A percentile compares a stretch with the other conserved stretches of the same genome.
These are phyloP conservation scores for Tribolium castaneum DNA, from an alignment of 1,140 invertebrate genomes.

Conservation along the genomic window DNA sequence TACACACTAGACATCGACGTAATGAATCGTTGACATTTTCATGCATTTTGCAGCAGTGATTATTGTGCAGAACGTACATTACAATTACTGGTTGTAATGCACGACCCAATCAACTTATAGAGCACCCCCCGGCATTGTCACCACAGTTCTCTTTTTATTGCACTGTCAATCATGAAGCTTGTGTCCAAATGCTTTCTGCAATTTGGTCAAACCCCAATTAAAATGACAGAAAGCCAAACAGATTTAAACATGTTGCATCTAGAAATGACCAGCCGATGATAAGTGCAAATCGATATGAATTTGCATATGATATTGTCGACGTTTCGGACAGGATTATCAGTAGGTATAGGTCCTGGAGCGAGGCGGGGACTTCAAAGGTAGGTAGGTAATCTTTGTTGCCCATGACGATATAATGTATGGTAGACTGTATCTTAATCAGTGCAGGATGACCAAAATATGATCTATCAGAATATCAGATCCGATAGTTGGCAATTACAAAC, in stretches of 20 bases:
- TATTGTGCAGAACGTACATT: slow-evolving; percentile 29
- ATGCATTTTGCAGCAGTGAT: slow-evolving; percentile 38
- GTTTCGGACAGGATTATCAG: neutral
- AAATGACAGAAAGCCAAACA: slow-evolving; percentile 20
- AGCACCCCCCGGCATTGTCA: slow-evolving; percentile 41
- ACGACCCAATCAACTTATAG: slow-evolving; percentile 42
- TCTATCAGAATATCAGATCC: slow-evolving; percentile 48
- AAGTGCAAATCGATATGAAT: neutral
- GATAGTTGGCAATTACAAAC: slow-evolving; percentile 54
- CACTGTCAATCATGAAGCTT: slow-evolving; percentile 27
- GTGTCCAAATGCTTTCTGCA: slow-evolving; percentile 26
- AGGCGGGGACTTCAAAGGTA: neutral
- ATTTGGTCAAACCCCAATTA: slow-evolving; percentile 29
- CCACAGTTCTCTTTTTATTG: slow-evolving; percentile 36
- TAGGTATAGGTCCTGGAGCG: too few relatives aligned
- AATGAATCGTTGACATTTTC: slow-evolving; percentile 43
- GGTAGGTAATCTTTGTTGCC: neutral
- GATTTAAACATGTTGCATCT: neutral
- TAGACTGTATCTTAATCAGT: slow-evolving; percentile 47
- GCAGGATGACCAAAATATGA: slow-evolving; percentile 50
- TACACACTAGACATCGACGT: slow-evolving; percentile 13
- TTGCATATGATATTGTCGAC: neutral
- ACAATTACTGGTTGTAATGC: slow-evolving; percentile 40
- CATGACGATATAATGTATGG: neutral
- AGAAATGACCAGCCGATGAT: neutral